Evolutionary conservation across 1,140 invertebrate genomes (phyloP), one percentile per base, ranked within the genome.

Genomic region (Ganaspis sp.): DNA sequence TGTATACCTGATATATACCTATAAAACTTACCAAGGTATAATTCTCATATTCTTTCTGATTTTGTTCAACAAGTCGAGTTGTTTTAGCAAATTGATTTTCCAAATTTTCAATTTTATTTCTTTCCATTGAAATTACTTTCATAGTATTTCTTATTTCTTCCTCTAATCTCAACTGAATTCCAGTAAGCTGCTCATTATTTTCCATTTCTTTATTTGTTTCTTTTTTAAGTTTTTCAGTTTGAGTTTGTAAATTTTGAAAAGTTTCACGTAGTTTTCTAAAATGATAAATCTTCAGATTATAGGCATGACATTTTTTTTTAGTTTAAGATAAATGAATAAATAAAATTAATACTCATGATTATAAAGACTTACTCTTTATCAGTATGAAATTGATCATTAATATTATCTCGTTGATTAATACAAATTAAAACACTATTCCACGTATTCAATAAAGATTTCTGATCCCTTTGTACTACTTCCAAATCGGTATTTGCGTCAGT

Each of bases 361-460:
- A n/a, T n/a, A n/a, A n/a, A n/a, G n/a, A n/a, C 86, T 88, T 88
- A 95, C 94, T 85, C 89, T 82, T 93, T 92, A 80, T 94, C 93
- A 74, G 91, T 83, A 26, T 89, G 88, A 3, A 95, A 90, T 80
- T 94, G 93, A 77, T 93, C 92, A 69, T 93, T 91, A 5, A 94
- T 92, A 85, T 93, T 93, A 86, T 96, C 94, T 45, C 94, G 88
- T 53, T 94, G 92, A 40, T 92, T 91, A 77, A 96, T 95, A 73
- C 93, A 93, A 5, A 93, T 89, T 21, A 96, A 91, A 19, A 95
- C 94, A 9, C 94, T 93, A 84, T 95, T 94, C 95, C 95, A 96
- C 9, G 94, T 92, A 82, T 93, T 93, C 45, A 95, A 91, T 3
- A 96, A 89, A 17, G 93, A 92, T 38, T 93, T 92, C 77, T 95